Base-by-base conservation (phyloP, 2,113 vertebrate genomes). In the Triplophysa rosa region DNA sequence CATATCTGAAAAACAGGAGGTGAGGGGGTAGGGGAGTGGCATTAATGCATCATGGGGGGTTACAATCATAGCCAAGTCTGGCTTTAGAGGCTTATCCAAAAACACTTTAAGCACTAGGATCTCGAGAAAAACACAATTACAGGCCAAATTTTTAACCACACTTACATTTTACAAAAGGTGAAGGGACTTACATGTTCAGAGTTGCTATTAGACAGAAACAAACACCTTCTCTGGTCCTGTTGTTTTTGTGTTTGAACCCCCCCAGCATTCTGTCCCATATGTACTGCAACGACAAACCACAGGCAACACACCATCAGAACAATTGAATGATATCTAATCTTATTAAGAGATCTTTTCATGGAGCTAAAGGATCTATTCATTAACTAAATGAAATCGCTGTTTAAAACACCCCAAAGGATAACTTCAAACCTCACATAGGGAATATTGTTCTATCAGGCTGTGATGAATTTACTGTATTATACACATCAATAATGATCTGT, bases 201-300 rank as follows among this genome's bases (percentile, higher is more conserved):
- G 98, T 99, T 87, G 96, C 94, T 67, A 99, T 94, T 88, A 99
- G 96, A 89, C 97, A 99, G 89, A 98, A 94, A 89, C 98, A 99
- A 86, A 97, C 95, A 86, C 97, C 97, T 92, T 99, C 98, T 88
- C 98, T 94, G 17, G 95, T 98, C 78, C 96, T 93, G 90, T 98
- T 98, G 91, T 99, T 99, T 92, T 99, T 99, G 86, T 99, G 98
- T 90, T 99, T 99, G 92, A 99, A 99, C 83, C 97, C 97, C 88
- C 94, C 95, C 13, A 98, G 91, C 94, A 99, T 97, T 72, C 96
- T 91, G 88, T 99, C 98, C 98, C 98, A 99, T 3, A 99, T 92
- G 0, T 97, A 98, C 98, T 99, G 87, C 2, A 87, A 83, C 33
- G 63, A 37, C 16, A 90, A 45, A 66, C 54, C 21, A 65, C 14